Conservation (phyloP, 2,113 vertebrate species). For the Percina caprodes region DNA sequence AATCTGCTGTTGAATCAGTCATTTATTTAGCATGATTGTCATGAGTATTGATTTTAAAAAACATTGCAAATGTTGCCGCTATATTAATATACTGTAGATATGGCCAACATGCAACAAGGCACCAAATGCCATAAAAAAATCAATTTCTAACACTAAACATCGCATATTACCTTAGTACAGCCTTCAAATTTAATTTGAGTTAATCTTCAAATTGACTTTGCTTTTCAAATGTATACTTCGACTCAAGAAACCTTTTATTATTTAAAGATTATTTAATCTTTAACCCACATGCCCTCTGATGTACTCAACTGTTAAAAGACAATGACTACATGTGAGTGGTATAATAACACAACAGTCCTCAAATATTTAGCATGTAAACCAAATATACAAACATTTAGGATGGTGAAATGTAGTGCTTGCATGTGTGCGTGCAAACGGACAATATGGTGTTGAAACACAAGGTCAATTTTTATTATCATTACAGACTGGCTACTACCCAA, state of each 20-base stretch:
- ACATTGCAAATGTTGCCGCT: conserved; percentile 34
- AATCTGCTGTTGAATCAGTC: conserved; percentile 3
- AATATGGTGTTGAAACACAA: conserved; percentile 26
- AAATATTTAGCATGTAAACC: conserved; percentile 18
- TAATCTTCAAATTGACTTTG: background rate
- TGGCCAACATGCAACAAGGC: conserved; percentile 62
- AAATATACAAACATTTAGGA: conserved; percentile 12
- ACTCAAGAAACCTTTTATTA: background rate
- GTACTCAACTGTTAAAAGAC: background rate
- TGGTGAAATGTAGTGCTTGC: conserved; percentile 43
- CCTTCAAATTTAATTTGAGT: conserved; percentile 29
- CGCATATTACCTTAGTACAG: conserved; percentile 20
- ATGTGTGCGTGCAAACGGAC: conserved; percentile 19
- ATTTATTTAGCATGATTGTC: conserved; percentile 77
- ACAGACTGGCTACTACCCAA: conserved; percentile 4
- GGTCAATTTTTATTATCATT: background rate
- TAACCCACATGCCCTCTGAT: background rate
- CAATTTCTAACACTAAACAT: conserved; percentile 36
- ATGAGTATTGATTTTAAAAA: conserved; percentile 49
- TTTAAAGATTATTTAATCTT: background rate
- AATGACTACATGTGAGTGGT: conserved; percentile 15
- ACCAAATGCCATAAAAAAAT: conserved; percentile 45
- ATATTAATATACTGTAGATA: conserved; percentile 39
- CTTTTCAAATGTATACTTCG: conserved; percentile 1
- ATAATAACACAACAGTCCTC: conserved; percentile 2